A percentile compares a stretch with the other conserved stretches of the same genome.
phyloP scores from a whole-genome alignment of 2,797 vertebrate species.

The Falco rusticolus region DNA sequence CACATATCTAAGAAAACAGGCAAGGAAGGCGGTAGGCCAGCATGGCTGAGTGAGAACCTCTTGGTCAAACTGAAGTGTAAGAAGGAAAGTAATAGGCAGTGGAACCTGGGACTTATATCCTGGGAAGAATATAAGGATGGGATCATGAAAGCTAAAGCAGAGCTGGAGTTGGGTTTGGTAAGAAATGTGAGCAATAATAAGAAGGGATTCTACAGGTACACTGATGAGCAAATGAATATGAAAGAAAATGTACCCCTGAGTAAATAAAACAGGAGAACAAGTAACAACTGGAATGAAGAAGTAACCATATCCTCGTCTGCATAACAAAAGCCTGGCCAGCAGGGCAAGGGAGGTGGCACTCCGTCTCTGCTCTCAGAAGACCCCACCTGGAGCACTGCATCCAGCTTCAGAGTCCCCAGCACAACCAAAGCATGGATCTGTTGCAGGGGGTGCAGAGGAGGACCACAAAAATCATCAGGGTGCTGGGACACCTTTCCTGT shows the following conservation, averaged over 20 bases:
- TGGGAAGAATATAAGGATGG: not conserved
- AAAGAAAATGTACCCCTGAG: not conserved
- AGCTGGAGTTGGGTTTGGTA: not conserved
- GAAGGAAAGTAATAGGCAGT: not conserved
- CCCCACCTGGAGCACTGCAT: no score
- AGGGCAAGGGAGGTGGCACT: not conserved
- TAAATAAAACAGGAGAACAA: not conserved
- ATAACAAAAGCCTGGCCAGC: not conserved
- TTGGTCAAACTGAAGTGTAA: not conserved
- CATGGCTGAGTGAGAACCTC: not conserved
- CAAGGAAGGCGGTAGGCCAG: not conserved
- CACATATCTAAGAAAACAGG: not conserved
- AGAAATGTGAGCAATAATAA: not conserved
- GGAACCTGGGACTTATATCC: not conserved
- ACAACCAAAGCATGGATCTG: no score
- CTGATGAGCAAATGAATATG: not conserved
- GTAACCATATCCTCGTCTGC: not conserved
- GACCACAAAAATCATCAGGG: not conserved
- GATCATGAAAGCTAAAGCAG: not conserved
- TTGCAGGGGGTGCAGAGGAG: no score
- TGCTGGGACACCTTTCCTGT: not conserved
- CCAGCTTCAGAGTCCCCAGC: no score
- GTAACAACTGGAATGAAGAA: not conserved
- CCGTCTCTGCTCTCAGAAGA: not conserved
- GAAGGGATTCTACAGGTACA: not conserved